Evolutionary conservation across 1,140 invertebrate genomes (phyloP), one percentile per base, ranked within the genome.

Genomic region (Zophobas atratus): DNA sequence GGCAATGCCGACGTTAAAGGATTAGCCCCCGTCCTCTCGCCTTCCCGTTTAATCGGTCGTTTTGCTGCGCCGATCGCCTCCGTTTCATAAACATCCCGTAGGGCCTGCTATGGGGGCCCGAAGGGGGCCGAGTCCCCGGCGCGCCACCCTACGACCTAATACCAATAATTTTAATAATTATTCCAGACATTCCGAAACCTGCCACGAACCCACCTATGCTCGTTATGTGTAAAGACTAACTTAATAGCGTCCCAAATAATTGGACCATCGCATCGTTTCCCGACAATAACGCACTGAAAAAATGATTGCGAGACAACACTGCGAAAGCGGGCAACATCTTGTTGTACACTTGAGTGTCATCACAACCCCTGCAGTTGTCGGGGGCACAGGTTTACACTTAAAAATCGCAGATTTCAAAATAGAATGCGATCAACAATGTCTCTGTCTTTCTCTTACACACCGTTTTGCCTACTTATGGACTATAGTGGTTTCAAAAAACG

Each of bases 131-230:
- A 8, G 60, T 20, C 38, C 60, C 8, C 57, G 8, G 49, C 6
- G 35, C 35, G 35, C 57, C 6, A 8, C 34, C 39, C 57, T 8
- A 36, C 60, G 1, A 4, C 39, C 60, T 43, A 32, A 43, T 43
- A 67, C 60, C 60, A 67, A 67, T 67, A 43, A 67, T 67, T 67
- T 67, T 67, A 46, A 67, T 67, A 67, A 67, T 67, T 67, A 63
- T 63, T 63, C 57, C 57, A 34, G n/a, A 51, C 49, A 39, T 63
- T 63, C 57, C 57, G 57, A 63, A 63, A 63, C 57, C 57, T 36
- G 6, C 35, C 36, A n/a, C 0, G 38, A 67, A 43, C 6, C 60
- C 60, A 67, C 39, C 60, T 67, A 67, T 67, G 60, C 39, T 67
- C 39, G 38, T 67, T 63, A 39, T 39, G 57, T 63, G 57, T 41